Percentiles rank a stretch among this genome's conserved stretches.
phyloP scores from a whole-genome alignment of 2,113 vertebrate genomes.

The Orthonyx spaldingii region DNA sequence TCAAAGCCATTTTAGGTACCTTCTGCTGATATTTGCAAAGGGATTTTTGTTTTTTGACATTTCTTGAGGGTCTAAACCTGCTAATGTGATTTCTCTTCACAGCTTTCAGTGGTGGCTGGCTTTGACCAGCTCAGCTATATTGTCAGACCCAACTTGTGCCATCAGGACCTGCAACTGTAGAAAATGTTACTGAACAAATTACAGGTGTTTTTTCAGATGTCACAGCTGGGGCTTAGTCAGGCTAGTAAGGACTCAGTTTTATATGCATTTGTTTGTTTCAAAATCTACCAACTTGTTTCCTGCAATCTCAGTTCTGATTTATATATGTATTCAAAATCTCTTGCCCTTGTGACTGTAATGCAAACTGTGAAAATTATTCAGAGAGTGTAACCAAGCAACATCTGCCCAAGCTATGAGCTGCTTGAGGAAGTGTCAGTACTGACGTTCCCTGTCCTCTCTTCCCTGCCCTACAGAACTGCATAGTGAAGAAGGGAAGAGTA shows the following conservation, averaged over 20 bases:
- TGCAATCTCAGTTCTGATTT: neutral
- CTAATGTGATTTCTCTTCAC: neutral
- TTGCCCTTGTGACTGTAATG: neutral
- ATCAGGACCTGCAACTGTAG: neutral
- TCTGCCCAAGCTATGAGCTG: neutral
- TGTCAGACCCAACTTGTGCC: neutral
- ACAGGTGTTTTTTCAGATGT: neutral
- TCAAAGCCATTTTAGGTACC: neutral
- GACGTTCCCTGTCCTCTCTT: fast-evolving
- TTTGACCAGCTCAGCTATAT: neutral
- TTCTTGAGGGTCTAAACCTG: neutral
- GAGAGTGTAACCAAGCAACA: neutral
- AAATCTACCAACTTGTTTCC: neutral
- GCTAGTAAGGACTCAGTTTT: neutral
- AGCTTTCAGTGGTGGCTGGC: neutral
- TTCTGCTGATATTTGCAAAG: neutral
- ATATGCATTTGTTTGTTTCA: neutral
- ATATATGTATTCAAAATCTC: neutral
- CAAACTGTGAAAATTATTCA: neutral
- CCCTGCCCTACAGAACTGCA: neutral
- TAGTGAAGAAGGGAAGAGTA: neutral
- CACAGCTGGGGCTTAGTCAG: neutral
- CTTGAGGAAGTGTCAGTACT: neutral
- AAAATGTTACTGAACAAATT: neutral
- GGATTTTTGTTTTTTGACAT: neutral